Percentiles rank a stretch among this genome's conserved stretches.
Conservation (phyloP, 2,888 invertebrate genomes). For the Palloptera scutellata region DNA sequence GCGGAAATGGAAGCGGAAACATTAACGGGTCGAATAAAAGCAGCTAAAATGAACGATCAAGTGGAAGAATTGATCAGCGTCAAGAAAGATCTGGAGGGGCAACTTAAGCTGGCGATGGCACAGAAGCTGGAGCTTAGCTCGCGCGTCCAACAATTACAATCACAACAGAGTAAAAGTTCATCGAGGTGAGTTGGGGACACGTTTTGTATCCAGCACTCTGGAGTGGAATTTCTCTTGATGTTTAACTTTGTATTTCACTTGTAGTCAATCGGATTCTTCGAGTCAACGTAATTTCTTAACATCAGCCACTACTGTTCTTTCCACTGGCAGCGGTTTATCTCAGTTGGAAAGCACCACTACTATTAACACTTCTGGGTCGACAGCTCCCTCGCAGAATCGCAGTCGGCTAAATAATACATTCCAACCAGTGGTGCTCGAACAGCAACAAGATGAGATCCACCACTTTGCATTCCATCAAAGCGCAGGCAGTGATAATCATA, state of each 20-base stretch:
- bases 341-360: conserved; percentile 15
- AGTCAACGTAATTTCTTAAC: conserved; percentile 60
- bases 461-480: conserved; percentile 58
- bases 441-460: conserved; percentile 37
- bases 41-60: conserved; percentile 72
- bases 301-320: conserved; percentile 58
- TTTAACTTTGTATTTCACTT: conserved; percentile 28
- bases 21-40: conserved; percentile 72
- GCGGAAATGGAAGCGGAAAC: conserved; percentile 82
- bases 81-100: conserved; percentile 71
- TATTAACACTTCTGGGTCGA: conserved; percentile 8
- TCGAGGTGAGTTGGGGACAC: conserved; percentile 53
- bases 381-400: conserved; percentile 23
- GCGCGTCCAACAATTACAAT: conserved; percentile 68
- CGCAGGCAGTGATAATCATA: conserved; percentile 54
- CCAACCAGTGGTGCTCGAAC: conserved; percentile 51
- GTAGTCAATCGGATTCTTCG: conserved; percentile 59
- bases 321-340: conserved; percentile 49
- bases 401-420: conserved; percentile 48
- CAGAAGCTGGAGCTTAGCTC: conserved; percentile 69
- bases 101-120: conserved; percentile 68
- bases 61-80: conserved; percentile 69
- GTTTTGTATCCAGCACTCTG: background rate
- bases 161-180: conserved; percentile 60
- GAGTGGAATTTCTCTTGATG: background rate